A percentile compares a stretch with the other conserved stretches of the same genome.
phyloP scores from a whole-genome alignment of 64 coral and sea anemone species.

The Montipora capricornis region DNA sequence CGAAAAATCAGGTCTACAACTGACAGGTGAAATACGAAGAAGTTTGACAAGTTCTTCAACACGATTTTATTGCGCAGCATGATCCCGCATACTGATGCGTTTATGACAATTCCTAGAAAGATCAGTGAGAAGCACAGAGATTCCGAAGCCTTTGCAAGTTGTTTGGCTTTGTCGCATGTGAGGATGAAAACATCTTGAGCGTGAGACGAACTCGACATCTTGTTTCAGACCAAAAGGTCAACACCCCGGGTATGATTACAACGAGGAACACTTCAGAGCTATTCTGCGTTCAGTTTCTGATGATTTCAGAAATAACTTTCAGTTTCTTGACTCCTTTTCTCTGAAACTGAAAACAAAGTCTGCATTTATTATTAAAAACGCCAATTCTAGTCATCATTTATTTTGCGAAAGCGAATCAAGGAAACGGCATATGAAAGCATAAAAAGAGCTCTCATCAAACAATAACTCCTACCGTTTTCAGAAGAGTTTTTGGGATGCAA shows the following conservation, averaged over 20 bases:
- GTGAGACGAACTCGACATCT: background rate
- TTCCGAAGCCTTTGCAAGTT: slow-evolving; percentile 11
- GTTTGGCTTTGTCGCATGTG: slow-evolving; percentile 19
- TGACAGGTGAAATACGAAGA: slow-evolving; percentile 67
- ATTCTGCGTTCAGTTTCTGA: background rate
- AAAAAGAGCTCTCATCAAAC: too few species aligned
- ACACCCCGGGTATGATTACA: background rate
- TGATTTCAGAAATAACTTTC: too few species aligned
- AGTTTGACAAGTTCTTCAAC: slow-evolving; percentile 66
- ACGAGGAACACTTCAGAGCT: background rate
- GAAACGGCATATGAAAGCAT: too few species aligned
- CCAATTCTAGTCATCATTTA: too few species aligned
- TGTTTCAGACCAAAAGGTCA: background rate
- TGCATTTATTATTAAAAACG: too few species aligned
- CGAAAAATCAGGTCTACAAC: slow-evolving; percentile 45
- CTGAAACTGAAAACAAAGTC: too few species aligned
- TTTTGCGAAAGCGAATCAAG: too few species aligned
- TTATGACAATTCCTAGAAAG: slow-evolving; percentile 29
- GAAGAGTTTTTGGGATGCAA: too few species aligned
- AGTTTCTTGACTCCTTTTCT: too few species aligned
- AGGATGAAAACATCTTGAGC: background rate
- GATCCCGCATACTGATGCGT: slow-evolving; percentile 18
- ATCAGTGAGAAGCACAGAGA: background rate
- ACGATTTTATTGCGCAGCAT: slow-evolving; percentile 42
- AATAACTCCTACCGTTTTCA: too few species aligned